Evolutionary conservation across 2,797 vertebrate genomes (phyloP), one percentile per base, ranked within the genome.

Genomic region (Epinephelus awoara): DNA sequence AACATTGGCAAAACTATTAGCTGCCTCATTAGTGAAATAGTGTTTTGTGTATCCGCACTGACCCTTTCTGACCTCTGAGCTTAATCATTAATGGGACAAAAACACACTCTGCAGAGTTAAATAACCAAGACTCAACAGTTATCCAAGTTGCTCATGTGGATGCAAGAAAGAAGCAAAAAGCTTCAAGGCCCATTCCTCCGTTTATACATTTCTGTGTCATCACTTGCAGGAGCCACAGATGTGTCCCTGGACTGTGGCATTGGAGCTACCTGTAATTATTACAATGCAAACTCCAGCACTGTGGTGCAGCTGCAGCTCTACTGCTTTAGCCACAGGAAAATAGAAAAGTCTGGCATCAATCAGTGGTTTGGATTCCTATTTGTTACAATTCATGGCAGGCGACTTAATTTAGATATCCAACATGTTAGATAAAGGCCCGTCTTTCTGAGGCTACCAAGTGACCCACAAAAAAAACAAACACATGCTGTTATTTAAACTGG

Each of bases 71-170:
- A 79, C 11, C 34, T 56, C n/a, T 46, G 54, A 68, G 3, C 14
- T 67, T 12, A 72, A 80, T 38, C 68, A 72, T 71, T 62, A 62
- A 58, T 25, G 50, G 21, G 57, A 73, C 19, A 23, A 71, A 65
- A 64, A 67, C 21, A 66, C 38, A 58, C 49, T 23, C 0, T 57
- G 58, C 19, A 49, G 56, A 42, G 2, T 29, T 68, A 44, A 46
- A 68, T 21, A 49, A 29, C 46, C 3, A 10, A 5, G 42, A 74
- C 14, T 54, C 47, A 69, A 23, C 40, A 57, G 18, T 65, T 59
- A 47, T 9, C 58, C 13, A 14, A 65, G 42, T 12, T 40, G 42
- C 40, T 54, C 1, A 29, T 51, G 17, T 11, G 34, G 6, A 62
- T 11, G 19, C 5, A 5, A 57, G 2, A 10, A 17, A 25, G 27